Evolutionary conservation across 2,797 vertebrate genomes (phyloP).

Genomic region (Gymnoscopelus microlampas): DNA sequence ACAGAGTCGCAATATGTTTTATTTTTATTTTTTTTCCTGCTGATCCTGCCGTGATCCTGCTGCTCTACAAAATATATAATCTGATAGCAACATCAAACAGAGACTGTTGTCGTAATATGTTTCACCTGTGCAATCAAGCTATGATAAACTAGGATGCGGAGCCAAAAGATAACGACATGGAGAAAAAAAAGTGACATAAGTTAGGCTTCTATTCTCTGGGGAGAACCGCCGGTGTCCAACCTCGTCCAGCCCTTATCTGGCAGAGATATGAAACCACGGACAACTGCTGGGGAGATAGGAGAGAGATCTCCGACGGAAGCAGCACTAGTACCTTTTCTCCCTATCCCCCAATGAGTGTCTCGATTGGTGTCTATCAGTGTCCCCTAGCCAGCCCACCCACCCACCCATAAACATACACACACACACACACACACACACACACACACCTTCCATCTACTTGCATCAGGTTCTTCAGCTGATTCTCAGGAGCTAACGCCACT

Average conservation of each 20-base stretch:
- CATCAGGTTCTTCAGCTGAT: no score
- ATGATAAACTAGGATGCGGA: slow-evolving; percentile 71
- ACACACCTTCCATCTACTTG: no score
- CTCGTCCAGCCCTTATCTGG: slow-evolving; percentile 47
- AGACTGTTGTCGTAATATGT: slow-evolving; percentile 80
- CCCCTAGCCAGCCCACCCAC: slow-evolving; percentile 26
- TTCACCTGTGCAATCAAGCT: slow-evolving; percentile 77
- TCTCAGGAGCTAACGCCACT: no score
- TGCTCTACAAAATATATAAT: slow-evolving; percentile 49
- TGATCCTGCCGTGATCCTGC: neutral
- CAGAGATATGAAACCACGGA: slow-evolving; percentile 57
- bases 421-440: no score
- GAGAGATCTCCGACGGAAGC: slow-evolving; percentile 51
- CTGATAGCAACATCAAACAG: slow-evolving; percentile 76
- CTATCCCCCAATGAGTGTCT: slow-evolving; percentile 35
- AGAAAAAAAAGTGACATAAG: slow-evolving; percentile 59
- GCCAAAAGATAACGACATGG: slow-evolving; percentile 52
- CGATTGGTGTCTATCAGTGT: slow-evolving; percentile 57
- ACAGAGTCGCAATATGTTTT: slow-evolving; percentile 28
- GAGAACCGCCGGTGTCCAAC: slow-evolving; percentile 38
- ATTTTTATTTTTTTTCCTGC: neutral
- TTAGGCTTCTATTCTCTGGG: slow-evolving; percentile 51
- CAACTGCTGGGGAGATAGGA: slow-evolving; percentile 60
- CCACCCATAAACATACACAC: slow-evolving; percentile 32
- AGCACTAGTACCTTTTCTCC: slow-evolving; percentile 46